A percentile compares a stretch with the other conserved stretches of the same genome.
phyloP scores from a whole-genome alignment of 1,140 invertebrate species.

The Zaprionus davidi region DNA sequence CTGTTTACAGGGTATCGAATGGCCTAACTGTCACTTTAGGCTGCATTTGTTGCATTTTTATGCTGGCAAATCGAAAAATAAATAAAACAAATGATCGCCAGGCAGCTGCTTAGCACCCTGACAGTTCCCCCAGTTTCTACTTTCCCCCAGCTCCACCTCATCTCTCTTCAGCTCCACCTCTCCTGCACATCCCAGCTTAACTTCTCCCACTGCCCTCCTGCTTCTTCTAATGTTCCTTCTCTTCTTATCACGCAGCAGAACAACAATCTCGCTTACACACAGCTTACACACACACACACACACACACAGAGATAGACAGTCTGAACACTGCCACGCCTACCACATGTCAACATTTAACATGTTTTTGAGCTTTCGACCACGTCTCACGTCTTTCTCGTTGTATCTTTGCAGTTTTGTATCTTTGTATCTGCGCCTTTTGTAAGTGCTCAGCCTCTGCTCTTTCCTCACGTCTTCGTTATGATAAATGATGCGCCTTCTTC shows the following conservation, averaged over 20 bases:
- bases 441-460: slow-evolving; percentile 16
- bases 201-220: too few relatives aligned
- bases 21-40: slow-evolving; percentile 71
- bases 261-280: slow-evolving; percentile 64
- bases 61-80: slow-evolving; percentile 75
- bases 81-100: slow-evolving; percentile 76
- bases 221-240: slow-evolving; percentile 16
- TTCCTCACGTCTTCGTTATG: slow-evolving; percentile 76
- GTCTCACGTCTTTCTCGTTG: slow-evolving; percentile 35
- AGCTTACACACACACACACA: slow-evolving; percentile 46
- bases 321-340: slow-evolving; percentile 42
- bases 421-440: slow-evolving; percentile 29
- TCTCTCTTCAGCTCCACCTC: too few relatives aligned
- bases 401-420: slow-evolving; percentile 22
- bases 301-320: slow-evolving; percentile 2
- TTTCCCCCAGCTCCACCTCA: too few relatives aligned
- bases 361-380: slow-evolving; percentile 64
- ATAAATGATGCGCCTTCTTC: slow-evolving; percentile 71
- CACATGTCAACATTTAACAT: slow-evolving; percentile 82
- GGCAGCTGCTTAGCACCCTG: slow-evolving; percentile 5
- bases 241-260: slow-evolving; percentile 59
- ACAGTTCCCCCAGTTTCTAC: background rate
- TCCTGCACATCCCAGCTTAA: too few relatives aligned
- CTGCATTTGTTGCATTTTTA: slow-evolving; percentile 63
- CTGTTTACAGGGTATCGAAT: slow-evolving; percentile 44